Evolutionary conservation across 2,113 vertebrate genomes (phyloP).

Genomic region (Aegotheles bennettii): DNA sequence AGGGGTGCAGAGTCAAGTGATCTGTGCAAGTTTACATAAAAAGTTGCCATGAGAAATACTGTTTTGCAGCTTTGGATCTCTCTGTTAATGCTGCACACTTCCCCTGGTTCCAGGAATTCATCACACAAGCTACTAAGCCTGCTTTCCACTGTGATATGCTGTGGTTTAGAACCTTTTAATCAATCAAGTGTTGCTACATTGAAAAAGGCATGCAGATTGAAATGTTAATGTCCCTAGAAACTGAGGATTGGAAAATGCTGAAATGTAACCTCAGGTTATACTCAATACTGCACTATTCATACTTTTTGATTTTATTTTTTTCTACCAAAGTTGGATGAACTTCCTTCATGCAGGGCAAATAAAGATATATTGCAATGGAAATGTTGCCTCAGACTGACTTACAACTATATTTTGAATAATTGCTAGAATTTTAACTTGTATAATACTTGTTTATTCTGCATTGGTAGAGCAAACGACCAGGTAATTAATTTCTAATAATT

Average conservation of each 20-base stretch:
- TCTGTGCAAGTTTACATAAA: background rate
- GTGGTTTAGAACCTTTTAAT: background rate
- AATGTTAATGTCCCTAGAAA: background rate
- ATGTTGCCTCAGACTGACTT: background rate
- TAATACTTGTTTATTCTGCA: background rate
- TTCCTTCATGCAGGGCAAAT: background rate
- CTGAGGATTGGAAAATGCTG: background rate
- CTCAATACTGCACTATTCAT: background rate
- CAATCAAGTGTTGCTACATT: background rate
- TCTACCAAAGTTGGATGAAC: background rate
- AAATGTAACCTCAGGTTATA: background rate
- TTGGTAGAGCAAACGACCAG: background rate
- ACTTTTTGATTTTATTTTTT: background rate
- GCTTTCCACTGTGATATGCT: background rate
- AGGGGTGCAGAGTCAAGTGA: background rate
- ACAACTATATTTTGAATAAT: background rate
- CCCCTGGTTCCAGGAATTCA: background rate
- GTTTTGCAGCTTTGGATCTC: background rate
- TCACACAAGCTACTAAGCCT: background rate
- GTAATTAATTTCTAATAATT: background rate
- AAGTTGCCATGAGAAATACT: background rate
- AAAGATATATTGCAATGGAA: background rate
- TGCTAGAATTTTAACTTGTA: background rate
- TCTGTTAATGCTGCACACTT: background rate
- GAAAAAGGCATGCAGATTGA: background rate